Percentiles rank a stretch among this genome's conserved stretches.
Evolutionary conservation across 2,113 vertebrate species (phyloP).

Genomic region (Orycteropus afer): DNA sequence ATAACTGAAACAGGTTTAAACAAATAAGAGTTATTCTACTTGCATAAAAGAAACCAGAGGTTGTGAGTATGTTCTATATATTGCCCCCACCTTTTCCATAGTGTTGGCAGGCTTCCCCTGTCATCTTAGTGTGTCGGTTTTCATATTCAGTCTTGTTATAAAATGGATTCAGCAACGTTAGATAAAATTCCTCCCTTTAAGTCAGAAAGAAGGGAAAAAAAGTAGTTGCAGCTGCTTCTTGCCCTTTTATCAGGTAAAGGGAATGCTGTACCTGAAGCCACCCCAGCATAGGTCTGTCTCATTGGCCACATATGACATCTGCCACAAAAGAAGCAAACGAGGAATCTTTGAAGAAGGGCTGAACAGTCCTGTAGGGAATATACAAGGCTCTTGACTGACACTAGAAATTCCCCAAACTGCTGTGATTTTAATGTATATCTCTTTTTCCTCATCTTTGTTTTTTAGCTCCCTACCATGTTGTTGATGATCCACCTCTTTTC

Average conservation of each 20-base stretch:
- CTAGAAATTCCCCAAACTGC: background rate
- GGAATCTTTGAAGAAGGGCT: background rate
- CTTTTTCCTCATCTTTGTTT: background rate
- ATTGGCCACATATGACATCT: background rate
- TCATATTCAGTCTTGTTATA: background rate
- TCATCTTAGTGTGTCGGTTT: background rate
- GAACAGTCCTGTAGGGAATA: background rate
- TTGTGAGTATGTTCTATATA: background rate
- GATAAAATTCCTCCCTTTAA: conserved; percentile 4
- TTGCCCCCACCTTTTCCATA: too few species aligned
- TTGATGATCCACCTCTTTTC: background rate
- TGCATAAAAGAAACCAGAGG: background rate
- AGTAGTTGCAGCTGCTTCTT: background rate
- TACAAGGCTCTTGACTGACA: background rate
- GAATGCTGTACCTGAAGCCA: background rate
- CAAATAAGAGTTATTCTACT: background rate
- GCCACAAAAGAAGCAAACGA: background rate
- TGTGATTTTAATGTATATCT: background rate
- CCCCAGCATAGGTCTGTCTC: background rate
- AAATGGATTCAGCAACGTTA: background rate
- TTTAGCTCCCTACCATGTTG: background rate
- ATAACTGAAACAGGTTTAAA: background rate
- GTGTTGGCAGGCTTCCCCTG: too few species aligned
- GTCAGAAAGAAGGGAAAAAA: background rate
- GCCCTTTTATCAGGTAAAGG: background rate